Evolutionary conservation across 2,797 vertebrate species (phyloP), one percentile per base, ranked within the genome.

Genomic region (Scleropages formosus): DNA sequence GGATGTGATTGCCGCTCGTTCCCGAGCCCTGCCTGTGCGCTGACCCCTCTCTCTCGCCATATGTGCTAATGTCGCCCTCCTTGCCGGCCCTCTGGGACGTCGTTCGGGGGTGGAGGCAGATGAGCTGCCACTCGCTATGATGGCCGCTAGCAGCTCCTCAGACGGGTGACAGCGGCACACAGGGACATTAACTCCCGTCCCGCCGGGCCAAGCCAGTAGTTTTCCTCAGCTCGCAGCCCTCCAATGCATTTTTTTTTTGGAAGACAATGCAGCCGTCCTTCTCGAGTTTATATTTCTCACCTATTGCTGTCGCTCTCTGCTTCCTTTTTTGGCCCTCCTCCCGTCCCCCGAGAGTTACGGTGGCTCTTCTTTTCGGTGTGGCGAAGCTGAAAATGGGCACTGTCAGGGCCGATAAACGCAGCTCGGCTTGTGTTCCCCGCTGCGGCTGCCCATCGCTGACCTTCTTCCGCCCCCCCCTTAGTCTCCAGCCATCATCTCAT

Each of bases 371-470:
- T 85, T 85, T 77, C 80, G 77, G 77, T 85, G 84, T 88, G 89
- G 86, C 83, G 83, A 83, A 49, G 77, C 86, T 87, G 83, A 84
- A 91, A 91, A 92, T 91, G 88, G 89, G 88, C 89, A 89, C 88
- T 91, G 91, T 90, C 89, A 87, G 87, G 83, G 86, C 83, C 90
- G 87, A 90, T 91, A 90, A 91, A 89, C 85, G 77, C 82, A 87
- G 84, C 81, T 81, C 81, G 83, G 83, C 85, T 83, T 16, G 22
- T 20, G 12, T 20, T 20, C 51, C 72, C 24, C 39, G 9, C 22
- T 31, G 16, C 31, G 11, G n/a, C 26, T 15, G 13, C 12, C 8
- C 27, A 53, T 49, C n/a, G 31, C 39, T 59, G n/a, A 31, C n/a
- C 53, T n/a, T 4, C 2, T 15, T 56, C 31, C 18, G 8, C 59